A percentile compares a stretch with the other conserved stretches of the same genome.
phyloP scores from a whole-genome alignment of 2,888 invertebrate genomes.

The Flabesymbios commensalis region DNA sequence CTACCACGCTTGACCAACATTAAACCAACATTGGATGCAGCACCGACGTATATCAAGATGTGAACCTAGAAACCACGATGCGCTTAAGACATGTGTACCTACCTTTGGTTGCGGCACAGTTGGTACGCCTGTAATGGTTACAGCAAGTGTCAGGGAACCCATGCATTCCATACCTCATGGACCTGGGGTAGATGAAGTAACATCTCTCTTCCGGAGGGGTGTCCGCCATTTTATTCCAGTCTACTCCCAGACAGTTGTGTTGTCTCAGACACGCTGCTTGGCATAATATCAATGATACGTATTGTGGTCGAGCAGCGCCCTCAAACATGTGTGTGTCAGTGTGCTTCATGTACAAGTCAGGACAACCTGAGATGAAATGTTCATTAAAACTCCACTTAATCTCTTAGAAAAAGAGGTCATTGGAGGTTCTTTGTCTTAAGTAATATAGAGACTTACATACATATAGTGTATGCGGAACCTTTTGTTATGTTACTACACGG shows the following conservation, averaged over 20 bases:
- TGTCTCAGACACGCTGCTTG: slow-evolving; percentile 18
- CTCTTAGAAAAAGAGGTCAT: background rate
- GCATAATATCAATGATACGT: slow-evolving; percentile 5
- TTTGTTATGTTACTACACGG: too few species aligned
- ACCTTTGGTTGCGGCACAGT: too few species aligned
- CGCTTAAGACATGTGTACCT: too few species aligned
- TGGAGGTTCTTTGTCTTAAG: too few species aligned
- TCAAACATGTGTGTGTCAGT: slow-evolving; percentile 18
- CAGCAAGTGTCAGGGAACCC: slow-evolving; percentile 5
- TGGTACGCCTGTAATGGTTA: slow-evolving; percentile 13
- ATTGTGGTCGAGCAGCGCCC: background rate
- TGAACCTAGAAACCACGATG: too few species aligned
- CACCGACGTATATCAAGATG: too few species aligned
- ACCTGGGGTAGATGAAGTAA: slow-evolving; percentile 10
- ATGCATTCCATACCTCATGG: background rate
- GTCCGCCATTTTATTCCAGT: slow-evolving; percentile 16
- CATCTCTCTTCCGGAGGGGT: background rate
- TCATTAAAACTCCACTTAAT: background rate
- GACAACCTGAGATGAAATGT: slow-evolving; percentile 14
- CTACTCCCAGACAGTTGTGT: slow-evolving; percentile 18
- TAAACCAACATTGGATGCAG: too few species aligned
- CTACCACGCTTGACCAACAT: too few species aligned
- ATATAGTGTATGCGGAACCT: too few species aligned
- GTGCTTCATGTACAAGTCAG: slow-evolving; percentile 10
- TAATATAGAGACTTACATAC: too few species aligned